Evolutionary conservation across 2,113 vertebrate genomes (phyloP).

Genomic region (Elanoides forficatus): DNA sequence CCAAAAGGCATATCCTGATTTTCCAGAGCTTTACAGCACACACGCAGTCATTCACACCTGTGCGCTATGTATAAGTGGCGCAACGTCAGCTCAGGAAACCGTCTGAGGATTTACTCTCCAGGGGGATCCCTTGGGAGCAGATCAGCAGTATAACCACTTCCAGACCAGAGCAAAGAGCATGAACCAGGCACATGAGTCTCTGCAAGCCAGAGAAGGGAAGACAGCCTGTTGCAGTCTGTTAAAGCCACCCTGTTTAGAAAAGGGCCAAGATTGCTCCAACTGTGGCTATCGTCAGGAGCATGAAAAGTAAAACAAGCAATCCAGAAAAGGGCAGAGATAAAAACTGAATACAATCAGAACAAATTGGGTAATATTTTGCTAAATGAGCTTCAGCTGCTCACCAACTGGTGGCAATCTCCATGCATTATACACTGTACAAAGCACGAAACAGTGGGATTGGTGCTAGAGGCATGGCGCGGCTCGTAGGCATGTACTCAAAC

Average conservation of each 20-base stretch:
- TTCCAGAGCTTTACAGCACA: background rate
- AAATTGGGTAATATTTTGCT: background rate
- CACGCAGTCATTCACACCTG: background rate
- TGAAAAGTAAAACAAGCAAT: background rate
- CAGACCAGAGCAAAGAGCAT: background rate
- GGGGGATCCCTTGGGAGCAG: background rate
- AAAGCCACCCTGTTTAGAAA: background rate
- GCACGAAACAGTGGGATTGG: background rate
- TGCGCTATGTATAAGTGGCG: background rate
- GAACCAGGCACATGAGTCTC: background rate
- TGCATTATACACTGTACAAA: background rate
- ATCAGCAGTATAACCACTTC: background rate
- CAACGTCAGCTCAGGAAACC: background rate
- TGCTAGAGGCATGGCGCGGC: background rate
- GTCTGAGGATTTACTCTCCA: background rate
- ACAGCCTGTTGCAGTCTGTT: background rate
- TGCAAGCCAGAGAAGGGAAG: background rate
- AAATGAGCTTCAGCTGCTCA: conserved; percentile 7
- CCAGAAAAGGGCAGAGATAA: background rate
- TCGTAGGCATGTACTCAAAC: background rate
- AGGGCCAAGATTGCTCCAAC: background rate
- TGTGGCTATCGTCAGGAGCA: background rate
- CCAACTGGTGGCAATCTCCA: background rate
- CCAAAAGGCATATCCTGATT: background rate
- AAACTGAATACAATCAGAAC: background rate